Evolutionary conservation across 2,888 invertebrate genomes (phyloP).

Genomic region (Drosophila kokeensis): DNA sequence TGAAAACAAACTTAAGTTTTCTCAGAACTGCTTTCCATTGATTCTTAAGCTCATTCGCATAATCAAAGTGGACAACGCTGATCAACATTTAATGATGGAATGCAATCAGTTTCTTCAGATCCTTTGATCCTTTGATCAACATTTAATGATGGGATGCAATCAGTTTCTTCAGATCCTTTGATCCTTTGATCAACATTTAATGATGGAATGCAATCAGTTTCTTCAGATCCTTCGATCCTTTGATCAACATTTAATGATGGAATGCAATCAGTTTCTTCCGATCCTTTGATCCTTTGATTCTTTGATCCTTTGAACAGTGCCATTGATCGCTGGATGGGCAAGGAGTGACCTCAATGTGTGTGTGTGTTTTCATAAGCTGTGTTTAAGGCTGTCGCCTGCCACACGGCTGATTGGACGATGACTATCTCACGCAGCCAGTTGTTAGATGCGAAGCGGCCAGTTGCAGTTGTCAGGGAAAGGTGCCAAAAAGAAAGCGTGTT

Average conservation of each 20-base stretch:
- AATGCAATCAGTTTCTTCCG: neutral
- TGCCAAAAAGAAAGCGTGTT: constrained; percentile 56
- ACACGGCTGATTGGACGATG: constrained; percentile 68
- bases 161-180: neutral
- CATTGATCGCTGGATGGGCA: constrained; percentile 8
- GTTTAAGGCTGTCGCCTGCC: constrained; percentile 32
- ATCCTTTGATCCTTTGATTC: neutral
- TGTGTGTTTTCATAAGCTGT: constrained; percentile 63
- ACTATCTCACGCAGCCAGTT: constrained; percentile 56
- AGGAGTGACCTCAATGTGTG: constrained; percentile 54
- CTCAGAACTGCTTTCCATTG: neutral
- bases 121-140: neutral
- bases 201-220: neutral
- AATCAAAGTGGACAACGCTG: neutral
- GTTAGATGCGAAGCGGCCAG: constrained; percentile 15
- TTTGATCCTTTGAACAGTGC: neutral
- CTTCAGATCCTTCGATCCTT: neutral
- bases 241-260: neutral
- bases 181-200: neutral
- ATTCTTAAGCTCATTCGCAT: neutral
- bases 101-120: neutral
- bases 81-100: neutral
- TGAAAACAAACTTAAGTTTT: neutral
- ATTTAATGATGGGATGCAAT: neutral
- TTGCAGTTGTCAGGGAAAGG: constrained; percentile 9